Base-by-base conservation (phyloP, 2,113 vertebrate species). In the Electrona antarctica region DNA sequence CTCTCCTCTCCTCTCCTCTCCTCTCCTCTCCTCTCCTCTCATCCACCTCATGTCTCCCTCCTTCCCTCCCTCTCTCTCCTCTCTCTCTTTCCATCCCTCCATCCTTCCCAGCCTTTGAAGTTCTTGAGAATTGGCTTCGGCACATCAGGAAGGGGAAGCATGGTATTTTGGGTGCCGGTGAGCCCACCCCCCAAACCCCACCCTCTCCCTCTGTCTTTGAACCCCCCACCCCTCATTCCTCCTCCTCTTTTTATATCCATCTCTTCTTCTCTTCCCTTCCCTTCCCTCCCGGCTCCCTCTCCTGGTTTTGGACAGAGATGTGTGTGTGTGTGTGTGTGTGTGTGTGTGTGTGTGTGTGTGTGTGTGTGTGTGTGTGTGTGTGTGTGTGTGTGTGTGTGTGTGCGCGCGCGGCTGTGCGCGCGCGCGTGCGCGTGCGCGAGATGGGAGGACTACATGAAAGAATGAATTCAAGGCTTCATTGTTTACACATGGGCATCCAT, bases 91-190 rank as follows among this genome's bases (percentile, higher is more conserved):
- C 52, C 68, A 60, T 60, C 68, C 45, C 50, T 13, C 4, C 21
- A 64, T 15, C 3, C 1, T 41, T 50, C 41, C 49, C 54, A 66
- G 15, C n/a, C 67, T 73, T 77, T 74, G 57, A 70, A 54, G 55
- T 60, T 41, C 21, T 8, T n/a, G 7, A 64, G 55, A 59, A 64
- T 11, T 13, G 56, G 67, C 9, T 69, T 29, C 1, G 57, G 15
- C 55, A 21, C 8, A 2, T 8, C 28, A 47, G n/a, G n/a, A 47
- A 41, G 56, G 11, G 33, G n/a, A 67, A 67, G 46, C 33, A 14
- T n/a, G 65, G 51, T 14, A 46, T 67, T 67, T 67, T 7, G 33
- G 33, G 47, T 10, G 10, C 41, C 14, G 5, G 3, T 56, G 33
- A 41, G 46, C 29, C 61, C 6, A 8, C 11, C 59, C 7, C 28